Conservation (phyloP, 2,113 vertebrate genomes). For the Channa maculata region DNA sequence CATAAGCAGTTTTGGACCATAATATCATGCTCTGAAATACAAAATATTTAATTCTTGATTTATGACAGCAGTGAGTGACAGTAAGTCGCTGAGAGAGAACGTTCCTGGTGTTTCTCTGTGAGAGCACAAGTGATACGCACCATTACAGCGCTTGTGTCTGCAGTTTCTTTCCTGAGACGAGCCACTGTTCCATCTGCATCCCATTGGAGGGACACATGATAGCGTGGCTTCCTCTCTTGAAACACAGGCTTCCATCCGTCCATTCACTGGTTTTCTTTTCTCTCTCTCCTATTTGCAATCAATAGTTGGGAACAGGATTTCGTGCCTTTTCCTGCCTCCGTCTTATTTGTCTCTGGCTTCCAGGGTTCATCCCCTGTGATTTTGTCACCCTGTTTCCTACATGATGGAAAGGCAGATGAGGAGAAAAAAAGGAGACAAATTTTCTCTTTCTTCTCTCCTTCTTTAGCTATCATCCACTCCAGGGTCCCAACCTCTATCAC, state of each 20-base stretch:
- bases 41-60: constrained; percentile 7
- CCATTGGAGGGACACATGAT: constrained; percentile 17
- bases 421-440: constrained; percentile 53
- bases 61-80: not conserved
- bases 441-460: constrained; percentile 34
- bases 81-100: constrained; percentile 1
- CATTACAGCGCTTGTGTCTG: not conserved
- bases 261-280: constrained; percentile 39
- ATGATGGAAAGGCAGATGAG: constrained; percentile 7
- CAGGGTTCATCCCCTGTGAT: constrained; percentile 33
- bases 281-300: constrained; percentile 36
- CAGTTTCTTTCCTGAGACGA: constrained; percentile 25
- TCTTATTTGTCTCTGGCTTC: constrained; percentile 37
- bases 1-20: not conserved
- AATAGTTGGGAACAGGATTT: constrained; percentile 34
- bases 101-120: constrained; percentile 1
- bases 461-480: constrained; percentile 35
- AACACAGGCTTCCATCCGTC: constrained; percentile 7
- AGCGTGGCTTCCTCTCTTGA: constrained; percentile 12
- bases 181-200: not conserved
- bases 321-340: constrained; percentile 13
- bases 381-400: constrained; percentile 38
- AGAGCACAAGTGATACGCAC: constrained; percentile 5
- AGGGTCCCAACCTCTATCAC: constrained; percentile 70
- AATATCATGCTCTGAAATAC: not conserved